These are phyloP conservation scores for Hippocampus kuda DNA, from an alignment of 2,797 vertebrate genomes.

Conservation along the genomic window DNA sequence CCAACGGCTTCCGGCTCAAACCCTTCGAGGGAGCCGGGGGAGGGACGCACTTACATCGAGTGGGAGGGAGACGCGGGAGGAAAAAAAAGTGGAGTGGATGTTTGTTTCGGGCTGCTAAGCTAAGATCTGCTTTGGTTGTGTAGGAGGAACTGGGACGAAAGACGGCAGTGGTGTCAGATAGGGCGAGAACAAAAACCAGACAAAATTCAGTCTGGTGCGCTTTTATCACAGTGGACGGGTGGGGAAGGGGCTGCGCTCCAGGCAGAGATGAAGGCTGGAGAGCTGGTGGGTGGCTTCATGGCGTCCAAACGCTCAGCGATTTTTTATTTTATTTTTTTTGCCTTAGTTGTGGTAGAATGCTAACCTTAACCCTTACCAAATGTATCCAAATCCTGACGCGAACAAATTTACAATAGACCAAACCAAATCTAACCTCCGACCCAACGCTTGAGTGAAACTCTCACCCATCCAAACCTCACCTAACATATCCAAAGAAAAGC, in stretches of 20 bases:
- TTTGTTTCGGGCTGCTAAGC: not conserved
- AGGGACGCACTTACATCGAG: constrained; percentile 36
- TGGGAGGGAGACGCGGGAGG: constrained; percentile 41
- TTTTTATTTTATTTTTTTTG: constrained; percentile 34
- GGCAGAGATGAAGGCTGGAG: constrained; percentile 52
- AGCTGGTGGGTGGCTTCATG: constrained; percentile 65
- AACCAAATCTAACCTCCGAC: too few relatives aligned
- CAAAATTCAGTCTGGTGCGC: constrained; percentile 6
- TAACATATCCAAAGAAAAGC: too few relatives aligned
- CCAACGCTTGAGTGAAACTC: too few relatives aligned
- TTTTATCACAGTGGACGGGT: not conserved
- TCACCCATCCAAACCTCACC: too few relatives aligned
- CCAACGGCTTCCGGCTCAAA: constrained; percentile 71
- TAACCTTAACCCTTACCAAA: too few relatives aligned
- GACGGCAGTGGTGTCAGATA: constrained; percentile 7
- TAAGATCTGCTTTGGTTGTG: constrained; percentile 14
- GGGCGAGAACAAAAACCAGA: constrained; percentile 22
- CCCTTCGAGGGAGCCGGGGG: constrained; percentile 61
- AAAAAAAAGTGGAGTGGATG: constrained; percentile 31
- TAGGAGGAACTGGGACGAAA: constrained; percentile 13
- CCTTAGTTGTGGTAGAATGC: too few relatives aligned
- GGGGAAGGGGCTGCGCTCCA: constrained; percentile 32
- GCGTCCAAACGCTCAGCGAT: constrained; percentile 49
- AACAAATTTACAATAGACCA: too few relatives aligned
- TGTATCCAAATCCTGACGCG: too few relatives aligned